A percentile compares a stretch with the other conserved stretches of the same genome.
phyloP scores from a whole-genome alignment of 2,888 invertebrate species.

The Limnephilus marmoratus region DNA sequence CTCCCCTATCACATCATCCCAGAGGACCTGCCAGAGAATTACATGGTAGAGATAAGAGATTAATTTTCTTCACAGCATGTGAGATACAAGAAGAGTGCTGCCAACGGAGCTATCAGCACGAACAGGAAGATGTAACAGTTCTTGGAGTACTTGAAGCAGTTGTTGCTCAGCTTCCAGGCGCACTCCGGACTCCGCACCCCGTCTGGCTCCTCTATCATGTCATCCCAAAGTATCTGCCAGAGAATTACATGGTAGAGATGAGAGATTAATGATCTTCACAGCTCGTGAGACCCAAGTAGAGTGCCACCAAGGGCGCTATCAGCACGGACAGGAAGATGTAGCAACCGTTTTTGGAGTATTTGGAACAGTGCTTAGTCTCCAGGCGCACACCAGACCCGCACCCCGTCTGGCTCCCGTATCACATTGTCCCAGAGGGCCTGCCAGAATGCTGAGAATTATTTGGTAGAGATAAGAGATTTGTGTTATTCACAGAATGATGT shows the following conservation, averaged over 20 bases:
- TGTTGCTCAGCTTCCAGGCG: constrained; percentile 82
- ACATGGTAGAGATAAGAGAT: background rate
- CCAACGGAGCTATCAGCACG: constrained; percentile 81
- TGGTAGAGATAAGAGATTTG: too few species aligned
- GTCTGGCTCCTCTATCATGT: too few species aligned
- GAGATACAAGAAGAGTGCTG: constrained; percentile 75
- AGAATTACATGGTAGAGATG: background rate
- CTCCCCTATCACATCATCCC: constrained; percentile 85
- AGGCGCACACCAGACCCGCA: too few species aligned
- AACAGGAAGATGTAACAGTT: constrained; percentile 83
- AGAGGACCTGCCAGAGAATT: constrained; percentile 77
- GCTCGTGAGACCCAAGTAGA: constrained; percentile 79
- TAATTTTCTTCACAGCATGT: background rate
- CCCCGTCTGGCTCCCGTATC: too few species aligned
- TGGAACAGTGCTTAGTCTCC: constrained; percentile 82
- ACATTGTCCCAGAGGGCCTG: too few species aligned
- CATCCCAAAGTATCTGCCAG: constrained; percentile 74
- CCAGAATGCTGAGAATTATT: too few species aligned
- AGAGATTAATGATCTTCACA: too few species aligned
- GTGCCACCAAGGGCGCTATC: constrained; percentile 82
- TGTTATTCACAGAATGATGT: too few species aligned
- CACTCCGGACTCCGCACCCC: constrained; percentile 73
- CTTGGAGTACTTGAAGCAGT: constrained; percentile 81
- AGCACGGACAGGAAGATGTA: constrained; percentile 83
- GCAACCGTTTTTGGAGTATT: constrained; percentile 81